Evolutionary conservation across 1,140 invertebrate species (phyloP).

Genomic region (Zaprionus ornatus): DNA sequence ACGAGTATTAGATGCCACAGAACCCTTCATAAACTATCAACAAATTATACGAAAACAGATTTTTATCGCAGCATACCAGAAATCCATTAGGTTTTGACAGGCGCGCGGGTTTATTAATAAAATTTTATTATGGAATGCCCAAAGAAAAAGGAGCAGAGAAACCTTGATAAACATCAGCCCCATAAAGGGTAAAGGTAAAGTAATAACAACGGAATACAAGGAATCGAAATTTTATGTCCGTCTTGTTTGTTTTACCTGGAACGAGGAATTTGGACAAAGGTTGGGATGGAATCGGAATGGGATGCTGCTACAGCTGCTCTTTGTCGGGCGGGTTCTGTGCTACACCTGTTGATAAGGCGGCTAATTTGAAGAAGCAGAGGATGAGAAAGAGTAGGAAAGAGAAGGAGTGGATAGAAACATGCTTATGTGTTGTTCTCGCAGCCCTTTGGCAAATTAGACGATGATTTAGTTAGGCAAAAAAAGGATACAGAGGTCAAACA

Average conservation of each 20-base stretch:
- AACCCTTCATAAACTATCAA: conserved; percentile 57
- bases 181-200: conserved; percentile 45
- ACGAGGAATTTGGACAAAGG: conserved; percentile 35
- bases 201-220: conserved; percentile 55
- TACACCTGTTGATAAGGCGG: conserved; percentile 71
- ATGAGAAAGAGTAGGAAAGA: background rate
- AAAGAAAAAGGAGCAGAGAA: conserved; percentile 11
- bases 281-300: conserved; percentile 4
- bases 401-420: background rate
- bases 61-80: conserved; percentile 59
- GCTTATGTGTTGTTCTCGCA: conserved; percentile 14
- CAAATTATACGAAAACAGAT: conserved; percentile 60
- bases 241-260: conserved; percentile 42
- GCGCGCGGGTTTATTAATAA: conserved; percentile 69
- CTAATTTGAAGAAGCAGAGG: conserved; percentile 53
- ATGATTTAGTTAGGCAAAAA: conserved; percentile 50
- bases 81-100: conserved; percentile 76
- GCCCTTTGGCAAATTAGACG: conserved; percentile 52
- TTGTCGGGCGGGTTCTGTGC: conserved; percentile 27
- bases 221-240: conserved; percentile 19
- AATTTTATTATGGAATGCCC: conserved; percentile 63
- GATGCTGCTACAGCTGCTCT: conserved; percentile 53
- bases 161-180: conserved; percentile 59
- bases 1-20: background rate
- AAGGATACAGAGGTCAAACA: conserved; percentile 5